Conservation (phyloP, 2,797 vertebrate species). For the Scleropages formosus region DNA sequence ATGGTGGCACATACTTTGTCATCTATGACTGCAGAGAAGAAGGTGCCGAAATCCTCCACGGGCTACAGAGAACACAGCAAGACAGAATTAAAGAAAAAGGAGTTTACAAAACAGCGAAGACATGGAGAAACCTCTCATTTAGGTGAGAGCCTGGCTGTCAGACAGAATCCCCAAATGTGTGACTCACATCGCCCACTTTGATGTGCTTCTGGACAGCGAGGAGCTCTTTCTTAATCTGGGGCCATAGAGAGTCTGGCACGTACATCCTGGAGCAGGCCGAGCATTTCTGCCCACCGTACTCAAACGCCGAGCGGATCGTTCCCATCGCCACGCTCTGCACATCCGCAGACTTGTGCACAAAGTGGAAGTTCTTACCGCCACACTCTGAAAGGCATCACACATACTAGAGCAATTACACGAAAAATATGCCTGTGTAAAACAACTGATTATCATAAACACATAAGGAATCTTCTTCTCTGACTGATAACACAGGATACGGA, state of each 20-base stretch:
- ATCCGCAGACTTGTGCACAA: constrained; percentile 84
- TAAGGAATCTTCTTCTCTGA: too few species aligned
- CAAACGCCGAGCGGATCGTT: constrained; percentile 89
- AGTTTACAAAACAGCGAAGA: too few species aligned
- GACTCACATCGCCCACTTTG: constrained; percentile 86
- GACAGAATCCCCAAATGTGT: background rate
- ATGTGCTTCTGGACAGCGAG: constrained; percentile 76
- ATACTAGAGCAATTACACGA: too few species aligned
- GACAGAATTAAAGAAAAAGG: too few species aligned
- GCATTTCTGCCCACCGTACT: constrained; percentile 93
- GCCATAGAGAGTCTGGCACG: constrained; percentile 81
- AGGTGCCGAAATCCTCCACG: constrained; percentile 78
- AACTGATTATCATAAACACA: too few species aligned
- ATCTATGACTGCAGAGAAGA: constrained; percentile 91
- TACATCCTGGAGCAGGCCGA: constrained; percentile 95
- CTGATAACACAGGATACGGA: too few species aligned
- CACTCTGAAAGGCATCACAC: constrained; percentile 71
- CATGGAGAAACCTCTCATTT: background rate
- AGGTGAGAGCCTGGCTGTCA: background rate
- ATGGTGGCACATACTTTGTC: constrained; percentile 72
- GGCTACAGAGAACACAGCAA: constrained; percentile 65
- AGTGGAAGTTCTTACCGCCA: constrained; percentile 96
- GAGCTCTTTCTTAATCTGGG: constrained; percentile 77
- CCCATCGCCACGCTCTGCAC: constrained; percentile 80
- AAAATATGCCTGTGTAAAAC: too few species aligned